These are phyloP conservation scores for Melieria crassipennis DNA, from an alignment of 2,888 invertebrate species.

Conservation along the genomic window DNA sequence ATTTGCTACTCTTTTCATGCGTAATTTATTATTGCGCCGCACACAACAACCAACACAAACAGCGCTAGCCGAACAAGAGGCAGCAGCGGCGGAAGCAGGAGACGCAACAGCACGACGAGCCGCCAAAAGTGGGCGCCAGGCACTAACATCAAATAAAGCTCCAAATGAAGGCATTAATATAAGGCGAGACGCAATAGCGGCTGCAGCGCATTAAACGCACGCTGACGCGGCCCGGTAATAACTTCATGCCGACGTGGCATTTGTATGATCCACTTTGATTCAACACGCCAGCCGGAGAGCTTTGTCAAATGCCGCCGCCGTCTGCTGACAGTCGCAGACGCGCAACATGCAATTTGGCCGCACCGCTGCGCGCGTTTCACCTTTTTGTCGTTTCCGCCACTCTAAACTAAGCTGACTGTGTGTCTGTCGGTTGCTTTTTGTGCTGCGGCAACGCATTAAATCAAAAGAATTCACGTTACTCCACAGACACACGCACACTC, in stretches of 20 bases:
- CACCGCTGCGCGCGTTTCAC: not conserved
- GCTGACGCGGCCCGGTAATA: no score
- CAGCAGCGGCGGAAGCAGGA: not conserved
- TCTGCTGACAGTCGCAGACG: no score
- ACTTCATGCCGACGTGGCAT: no score
- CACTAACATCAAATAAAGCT: no score
- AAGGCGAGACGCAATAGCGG: no score
- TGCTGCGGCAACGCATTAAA: conserved; percentile 13
- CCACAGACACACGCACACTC: not conserved
- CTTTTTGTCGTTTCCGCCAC: not conserved
- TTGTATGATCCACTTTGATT: no score
- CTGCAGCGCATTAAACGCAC: no score
- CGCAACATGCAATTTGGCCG: not conserved
- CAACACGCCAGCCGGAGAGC: no score
- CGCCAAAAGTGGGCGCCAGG: no score
- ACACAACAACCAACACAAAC: not conserved
- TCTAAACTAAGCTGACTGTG: not conserved
- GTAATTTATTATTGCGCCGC: conserved; percentile 5
- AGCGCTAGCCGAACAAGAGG: not conserved
- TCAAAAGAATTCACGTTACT: conserved; percentile 25
- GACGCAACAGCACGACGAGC: not conserved
- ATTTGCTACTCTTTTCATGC: conserved; percentile 13
- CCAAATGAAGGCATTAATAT: no score
- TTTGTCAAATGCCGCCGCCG: no score
- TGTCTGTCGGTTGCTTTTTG: no score